Percentiles rank a stretch among this genome's conserved stretches.
These are phyloP conservation scores for Cosmia trapezina DNA, from an alignment of 2,888 invertebrate genomes.

Conservation along the genomic window DNA sequence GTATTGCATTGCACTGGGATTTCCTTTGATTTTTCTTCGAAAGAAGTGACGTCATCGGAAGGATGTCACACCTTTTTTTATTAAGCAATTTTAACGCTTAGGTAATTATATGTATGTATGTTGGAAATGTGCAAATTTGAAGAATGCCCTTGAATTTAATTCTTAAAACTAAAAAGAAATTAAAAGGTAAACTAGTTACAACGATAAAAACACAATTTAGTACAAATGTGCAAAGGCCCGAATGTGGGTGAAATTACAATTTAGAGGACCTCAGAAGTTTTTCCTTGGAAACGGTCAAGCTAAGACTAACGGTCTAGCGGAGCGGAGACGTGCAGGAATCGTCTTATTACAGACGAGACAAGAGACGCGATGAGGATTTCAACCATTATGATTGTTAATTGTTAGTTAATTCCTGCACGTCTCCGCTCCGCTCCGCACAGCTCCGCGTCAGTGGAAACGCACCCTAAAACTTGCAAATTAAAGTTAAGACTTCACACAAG, in stretches of 20 bases:
- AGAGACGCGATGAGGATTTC: too few relatives aligned
- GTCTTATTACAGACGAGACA: too few relatives aligned
- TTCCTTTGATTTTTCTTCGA: conserved; percentile 21
- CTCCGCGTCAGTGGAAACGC: too few relatives aligned
- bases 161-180: background rate
- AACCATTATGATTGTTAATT: too few relatives aligned
- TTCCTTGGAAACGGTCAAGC: background rate
- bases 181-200: background rate
- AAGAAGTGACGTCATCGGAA: conserved; percentile 25
- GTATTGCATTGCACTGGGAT: conserved; percentile 34
- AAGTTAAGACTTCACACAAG: background rate
- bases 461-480: background rate
- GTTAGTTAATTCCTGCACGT: too few relatives aligned
- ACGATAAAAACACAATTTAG: background rate
- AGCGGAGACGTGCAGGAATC: too few relatives aligned
- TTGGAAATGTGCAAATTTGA: background rate
- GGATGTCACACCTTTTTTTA: background rate
- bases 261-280: background rate
- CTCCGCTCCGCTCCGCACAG: too few relatives aligned
- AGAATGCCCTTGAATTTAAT: background rate
- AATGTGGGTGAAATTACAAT: background rate
- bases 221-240: too few relatives aligned
- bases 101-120: background rate
- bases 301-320: background rate
- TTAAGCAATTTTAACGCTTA: background rate